Base-by-base conservation (phyloP, 1,140 invertebrate genomes). In the Arion vulgaris region DNA sequence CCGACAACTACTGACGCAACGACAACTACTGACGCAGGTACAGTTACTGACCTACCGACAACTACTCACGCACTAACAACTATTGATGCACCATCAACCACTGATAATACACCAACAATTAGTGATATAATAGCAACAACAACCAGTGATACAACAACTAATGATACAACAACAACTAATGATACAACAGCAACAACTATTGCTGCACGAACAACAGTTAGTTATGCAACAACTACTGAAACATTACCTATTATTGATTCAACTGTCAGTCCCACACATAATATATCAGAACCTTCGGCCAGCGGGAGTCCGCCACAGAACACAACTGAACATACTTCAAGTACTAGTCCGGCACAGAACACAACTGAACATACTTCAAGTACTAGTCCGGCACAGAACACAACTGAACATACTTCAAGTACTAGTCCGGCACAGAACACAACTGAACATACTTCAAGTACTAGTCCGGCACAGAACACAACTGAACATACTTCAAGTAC, bases 101-200 rank as follows among this genome's bases (percentile, higher is more conserved):
- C 41, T 11, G 32, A 17, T 34, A 9, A 9, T 28, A 0, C 73
- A 7, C 1, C 73, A 51, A 26, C 41, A 45, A 75, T 2, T 11
- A 13, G 45, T 11, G 17, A 19, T 28, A 51, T 28, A 49, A n/a
- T 13, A 45, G 15, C 73, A 28, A 28, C 45, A 32, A 53, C 73
- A 5, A 75, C 73, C 69, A 71, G 36, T 32, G 36, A 71, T 45
- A n/a, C 39, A 75, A 28, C 45, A 51, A 51, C 41, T n/a, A n/a
- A n/a, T n/a, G n/a, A n/a, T 32, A n/a, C 49, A 4, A 75, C 45
- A 15, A 51, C 26, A 34, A 32, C 69, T 34, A 71, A 9, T 41
- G 45, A 5, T 11, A 15, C 38, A 34, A 15, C 73, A 75, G 32
- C 73, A 32, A 75, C 73, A n/a, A 75, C 39, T 45, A 26, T 28